Evolutionary conservation across 1,140 invertebrate species (phyloP).

Genomic region (Hycleus cichorii): DNA sequence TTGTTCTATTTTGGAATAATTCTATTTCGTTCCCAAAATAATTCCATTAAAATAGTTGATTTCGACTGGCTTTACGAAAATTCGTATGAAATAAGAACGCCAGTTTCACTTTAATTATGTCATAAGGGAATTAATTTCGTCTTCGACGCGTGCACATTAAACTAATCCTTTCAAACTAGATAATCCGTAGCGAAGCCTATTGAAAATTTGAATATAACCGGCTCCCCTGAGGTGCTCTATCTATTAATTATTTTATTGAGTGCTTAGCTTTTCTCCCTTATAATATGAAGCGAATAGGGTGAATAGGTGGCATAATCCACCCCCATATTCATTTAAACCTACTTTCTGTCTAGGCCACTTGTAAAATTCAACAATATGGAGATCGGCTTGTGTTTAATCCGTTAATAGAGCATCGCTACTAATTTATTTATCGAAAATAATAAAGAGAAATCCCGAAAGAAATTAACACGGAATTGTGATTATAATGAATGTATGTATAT

Average conservation of each 20-base stretch:
- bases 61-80: no score
- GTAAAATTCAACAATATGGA: conserved; percentile 24
- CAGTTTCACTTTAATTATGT: no score
- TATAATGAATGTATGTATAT: conserved; percentile 8
- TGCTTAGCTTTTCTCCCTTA: conserved; percentile 16
- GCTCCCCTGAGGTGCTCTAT: conserved; percentile 29
- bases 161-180: conserved; percentile 30
- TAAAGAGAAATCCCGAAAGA: background rate
- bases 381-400: conserved; percentile 33
- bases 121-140: conserved; percentile 1
- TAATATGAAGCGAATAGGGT: background rate
- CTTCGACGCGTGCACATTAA: conserved; percentile 16
- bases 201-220: conserved; percentile 36
- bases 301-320: conserved; percentile 29
- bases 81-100: no score
- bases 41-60: no score
- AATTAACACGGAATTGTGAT: conserved; percentile 8
- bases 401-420: conserved; percentile 32
- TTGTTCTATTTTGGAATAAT: no score
- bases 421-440: conserved; percentile 1
- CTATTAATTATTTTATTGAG: conserved; percentile 39
- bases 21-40: no score
- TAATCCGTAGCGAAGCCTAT: conserved; percentile 25
- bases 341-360: no score
- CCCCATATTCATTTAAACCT: conserved; percentile 26